Percentiles rank a stretch among this genome's conserved stretches.
Evolutionary conservation across 2,888 invertebrate species (phyloP).

Genomic region (Patella caerulea): DNA sequence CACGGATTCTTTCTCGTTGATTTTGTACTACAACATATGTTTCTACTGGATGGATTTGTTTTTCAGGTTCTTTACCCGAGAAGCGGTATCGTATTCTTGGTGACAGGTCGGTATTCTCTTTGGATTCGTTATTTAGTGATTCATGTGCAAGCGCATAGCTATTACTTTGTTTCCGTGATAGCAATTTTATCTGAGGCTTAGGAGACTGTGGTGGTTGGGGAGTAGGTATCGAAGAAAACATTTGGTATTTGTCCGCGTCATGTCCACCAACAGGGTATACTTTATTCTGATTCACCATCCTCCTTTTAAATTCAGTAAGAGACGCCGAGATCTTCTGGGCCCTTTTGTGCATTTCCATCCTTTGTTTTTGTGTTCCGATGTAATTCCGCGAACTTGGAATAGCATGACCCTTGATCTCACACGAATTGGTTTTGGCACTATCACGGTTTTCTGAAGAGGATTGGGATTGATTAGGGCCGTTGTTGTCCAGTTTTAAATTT

Average conservation of each 20-base stretch:
- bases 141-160: not conserved
- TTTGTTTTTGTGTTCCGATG: not conserved
- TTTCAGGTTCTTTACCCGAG: not conserved
- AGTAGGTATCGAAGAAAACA: not conserved
- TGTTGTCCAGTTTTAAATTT: no score
- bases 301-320: not conserved
- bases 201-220: not conserved
- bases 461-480: no score
- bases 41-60: not conserved
- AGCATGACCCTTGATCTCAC: not conserved
- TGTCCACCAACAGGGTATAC: not conserved
- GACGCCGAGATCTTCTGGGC: not conserved
- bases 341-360: not conserved
- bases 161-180: not conserved
- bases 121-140: no score
- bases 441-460: not conserved
- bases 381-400: not conserved
- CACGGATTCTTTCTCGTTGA: not conserved
- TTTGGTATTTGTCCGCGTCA: not conserved
- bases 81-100: not conserved
- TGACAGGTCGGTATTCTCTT: not conserved
- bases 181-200: not conserved
- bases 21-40: not conserved
- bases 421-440: not conserved
- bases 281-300: not conserved